These are phyloP conservation scores for Mus minutoides DNA, from an alignment of 2,797 vertebrate species.

Conservation along the genomic window DNA sequence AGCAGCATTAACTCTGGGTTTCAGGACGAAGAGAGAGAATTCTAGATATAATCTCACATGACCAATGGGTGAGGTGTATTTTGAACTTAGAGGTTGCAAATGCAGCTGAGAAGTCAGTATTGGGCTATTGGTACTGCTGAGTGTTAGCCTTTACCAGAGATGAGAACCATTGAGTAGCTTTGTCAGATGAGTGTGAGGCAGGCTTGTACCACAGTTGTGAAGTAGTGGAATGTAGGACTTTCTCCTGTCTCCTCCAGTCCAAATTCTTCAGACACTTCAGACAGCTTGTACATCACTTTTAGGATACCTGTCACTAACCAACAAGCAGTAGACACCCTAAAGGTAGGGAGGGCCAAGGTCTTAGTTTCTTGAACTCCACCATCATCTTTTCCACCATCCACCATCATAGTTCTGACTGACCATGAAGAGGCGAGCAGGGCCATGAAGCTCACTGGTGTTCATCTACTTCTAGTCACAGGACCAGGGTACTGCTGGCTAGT, in stretches of 20 bases:
- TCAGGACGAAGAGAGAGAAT: neutral
- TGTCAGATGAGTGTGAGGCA: neutral
- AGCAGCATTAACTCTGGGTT: neutral
- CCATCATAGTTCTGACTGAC: no score
- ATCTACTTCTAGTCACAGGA: neutral
- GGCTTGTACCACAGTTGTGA: neutral
- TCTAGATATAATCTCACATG: neutral
- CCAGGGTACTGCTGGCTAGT: neutral
- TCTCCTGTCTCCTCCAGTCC: neutral
- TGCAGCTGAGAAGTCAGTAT: no score
- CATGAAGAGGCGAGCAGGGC: neutral
- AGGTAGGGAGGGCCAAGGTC: neutral
- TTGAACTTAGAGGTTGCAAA: neutral
- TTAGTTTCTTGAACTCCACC: no score
- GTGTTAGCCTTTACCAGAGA: neutral
- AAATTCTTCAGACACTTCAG: neutral
- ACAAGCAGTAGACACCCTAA: neutral
- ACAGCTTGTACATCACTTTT: accelerated
- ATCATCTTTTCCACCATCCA: neutral
- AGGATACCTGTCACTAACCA: no score
- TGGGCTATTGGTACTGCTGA: neutral
- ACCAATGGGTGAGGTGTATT: neutral
- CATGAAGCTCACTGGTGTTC: neutral
- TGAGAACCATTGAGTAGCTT: neutral
- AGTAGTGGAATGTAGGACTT: neutral